These are phyloP conservation scores for Rutilus rutilus DNA, from an alignment of 2,113 vertebrate species.

Conservation along the genomic window DNA sequence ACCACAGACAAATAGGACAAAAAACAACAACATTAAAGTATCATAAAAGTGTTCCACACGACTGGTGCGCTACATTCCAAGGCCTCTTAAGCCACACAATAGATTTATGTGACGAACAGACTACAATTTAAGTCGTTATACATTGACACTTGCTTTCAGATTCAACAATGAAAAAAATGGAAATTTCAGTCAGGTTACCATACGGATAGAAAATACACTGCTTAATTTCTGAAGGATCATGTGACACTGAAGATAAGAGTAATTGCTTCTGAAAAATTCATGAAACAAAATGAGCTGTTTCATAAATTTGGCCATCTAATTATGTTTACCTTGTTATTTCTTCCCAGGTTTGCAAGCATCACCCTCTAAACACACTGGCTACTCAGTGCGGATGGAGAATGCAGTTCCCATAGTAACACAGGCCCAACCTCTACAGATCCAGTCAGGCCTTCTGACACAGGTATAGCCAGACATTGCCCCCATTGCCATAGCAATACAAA, in stretches of 20 bases:
- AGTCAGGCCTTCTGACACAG: slow-evolving; percentile 95
- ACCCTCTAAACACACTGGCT: slow-evolving; percentile 95
- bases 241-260: no score
- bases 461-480: slow-evolving; percentile 71
- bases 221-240: no score
- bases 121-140: not conserved
- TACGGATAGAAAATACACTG: no score
- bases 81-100: not conserved
- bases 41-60: not conserved
- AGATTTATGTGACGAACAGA: slow-evolving; percentile 7
- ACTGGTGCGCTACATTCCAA: not conserved
- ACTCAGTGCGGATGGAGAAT: slow-evolving; percentile 97
- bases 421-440: slow-evolving; percentile 96
- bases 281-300: no score
- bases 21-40: not conserved
- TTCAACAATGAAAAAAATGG: not conserved
- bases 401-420: slow-evolving; percentile 98
- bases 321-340: slow-evolving; percentile 33
- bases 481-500: slow-evolving; percentile 43
- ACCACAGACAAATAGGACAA: not conserved
- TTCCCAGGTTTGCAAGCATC: slow-evolving; percentile 91
- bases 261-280: no score
- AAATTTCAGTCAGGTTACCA: not conserved
- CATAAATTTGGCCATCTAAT: no score
- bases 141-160: not conserved